Percentiles rank a stretch among this genome's conserved stretches.
These are phyloP conservation scores for Plebejus melissa DNA, from an alignment of 2,888 invertebrate genomes.

Conservation along the genomic window DNA sequence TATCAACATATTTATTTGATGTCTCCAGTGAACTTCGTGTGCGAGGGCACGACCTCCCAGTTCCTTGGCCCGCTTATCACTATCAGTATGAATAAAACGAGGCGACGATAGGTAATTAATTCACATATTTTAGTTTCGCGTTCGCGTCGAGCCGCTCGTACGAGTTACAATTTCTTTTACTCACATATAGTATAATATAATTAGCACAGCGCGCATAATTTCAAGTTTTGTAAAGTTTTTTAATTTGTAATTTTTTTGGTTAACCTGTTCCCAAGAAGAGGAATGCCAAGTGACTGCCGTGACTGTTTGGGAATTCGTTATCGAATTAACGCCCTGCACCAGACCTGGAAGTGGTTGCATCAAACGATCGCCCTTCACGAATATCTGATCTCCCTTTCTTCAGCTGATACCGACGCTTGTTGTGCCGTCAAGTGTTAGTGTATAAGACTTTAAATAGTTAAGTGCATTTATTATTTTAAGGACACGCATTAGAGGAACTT, in stretches of 20 bases:
- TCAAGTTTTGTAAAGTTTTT: conserved; percentile 46
- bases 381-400: conserved; percentile 88
- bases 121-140: conserved; percentile 54
- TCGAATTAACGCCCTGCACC: conserved; percentile 92
- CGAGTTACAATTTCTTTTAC: conserved; percentile 33
- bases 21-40: conserved; percentile 67
- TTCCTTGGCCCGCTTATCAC: conserved; percentile 69
- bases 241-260: conserved; percentile 64
- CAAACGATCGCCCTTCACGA: conserved; percentile 93
- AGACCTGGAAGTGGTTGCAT: conserved; percentile 97
- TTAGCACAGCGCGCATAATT: conserved; percentile 41
- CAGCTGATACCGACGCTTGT: conserved; percentile 83
- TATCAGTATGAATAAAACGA: conserved; percentile 70
- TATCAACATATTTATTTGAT: conserved; percentile 73
- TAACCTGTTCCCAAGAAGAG: conserved; percentile 76
- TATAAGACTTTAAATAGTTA: conserved; percentile 49
- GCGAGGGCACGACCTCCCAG: conserved; percentile 74
- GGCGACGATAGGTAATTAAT: conserved; percentile 64
- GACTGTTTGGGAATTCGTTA: conserved; percentile 93
- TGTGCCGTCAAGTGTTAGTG: conserved; percentile 52
- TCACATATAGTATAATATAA: conserved; percentile 36
- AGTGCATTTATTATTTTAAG: conserved; percentile 46
- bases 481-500: conserved; percentile 53
- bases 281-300: conserved; percentile 84
- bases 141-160: conserved; percentile 43